Percentiles rank a stretch among this genome's conserved stretches.
These are phyloP conservation scores for Aplodontia rufa DNA, from an alignment of 2,113 vertebrate genomes.

Conservation along the genomic window DNA sequence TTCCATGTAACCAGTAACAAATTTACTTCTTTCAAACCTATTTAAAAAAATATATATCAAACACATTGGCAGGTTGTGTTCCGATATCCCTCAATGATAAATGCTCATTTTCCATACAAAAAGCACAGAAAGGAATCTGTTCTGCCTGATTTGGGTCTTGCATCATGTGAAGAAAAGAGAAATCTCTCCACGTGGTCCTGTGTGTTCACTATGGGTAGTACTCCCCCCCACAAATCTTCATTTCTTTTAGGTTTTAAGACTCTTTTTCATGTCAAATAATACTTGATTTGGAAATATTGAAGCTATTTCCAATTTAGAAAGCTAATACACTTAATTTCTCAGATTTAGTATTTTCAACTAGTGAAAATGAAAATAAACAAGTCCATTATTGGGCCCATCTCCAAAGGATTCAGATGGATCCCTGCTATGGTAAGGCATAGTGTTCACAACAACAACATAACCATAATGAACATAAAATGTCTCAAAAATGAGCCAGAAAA, in stretches of 20 bases:
- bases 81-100: background rate
- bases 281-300: background rate
- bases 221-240: background rate
- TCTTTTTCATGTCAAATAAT: constrained; percentile 2
- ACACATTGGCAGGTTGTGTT: background rate
- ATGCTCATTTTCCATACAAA: background rate
- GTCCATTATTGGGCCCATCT: background rate
- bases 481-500: constrained; percentile 31
- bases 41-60: background rate
- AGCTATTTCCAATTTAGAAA: constrained; percentile 31
- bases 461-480: background rate
- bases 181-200: background rate
- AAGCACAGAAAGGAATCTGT: background rate
- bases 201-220: background rate
- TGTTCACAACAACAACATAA: constrained; percentile 24
- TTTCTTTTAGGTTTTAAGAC: constrained; percentile 8
- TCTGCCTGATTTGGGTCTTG: background rate
- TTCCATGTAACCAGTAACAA: background rate
- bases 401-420: constrained; percentile 3
- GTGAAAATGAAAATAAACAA: background rate
- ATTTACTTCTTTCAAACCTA: background rate
- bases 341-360: background rate
- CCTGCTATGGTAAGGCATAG: background rate
- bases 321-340: background rate
- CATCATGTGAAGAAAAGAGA: background rate